A percentile compares a stretch with the other conserved stretches of the same genome.
Conservation (phyloP, 2,888 invertebrate species). For the Pollenia amentaria region DNA sequence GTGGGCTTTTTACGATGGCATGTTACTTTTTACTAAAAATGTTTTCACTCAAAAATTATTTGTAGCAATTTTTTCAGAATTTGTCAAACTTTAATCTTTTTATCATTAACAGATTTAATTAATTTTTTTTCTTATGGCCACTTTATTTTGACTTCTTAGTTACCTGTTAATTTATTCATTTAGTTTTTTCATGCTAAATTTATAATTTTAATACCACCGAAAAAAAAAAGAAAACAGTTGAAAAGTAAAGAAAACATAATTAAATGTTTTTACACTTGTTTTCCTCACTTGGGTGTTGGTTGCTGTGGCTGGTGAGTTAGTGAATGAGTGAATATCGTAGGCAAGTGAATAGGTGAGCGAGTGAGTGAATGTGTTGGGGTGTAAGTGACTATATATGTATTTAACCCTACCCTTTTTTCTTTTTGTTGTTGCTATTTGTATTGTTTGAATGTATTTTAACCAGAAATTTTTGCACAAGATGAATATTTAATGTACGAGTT, state of each 20-base stretch:
- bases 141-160: slow-evolving; percentile 43
- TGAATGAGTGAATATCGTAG: slow-evolving; percentile 10
- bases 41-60: too few species aligned
- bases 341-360: background rate
- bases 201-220: slow-evolving; percentile 34
- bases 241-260: slow-evolving; percentile 22
- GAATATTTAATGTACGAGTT: slow-evolving; percentile 73
- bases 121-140: slow-evolving; percentile 34
- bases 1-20: too few species aligned
- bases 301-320: slow-evolving; percentile 9
- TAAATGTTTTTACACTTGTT: slow-evolving; percentile 55
- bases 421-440: slow-evolving; percentile 13
- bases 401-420: slow-evolving; percentile 55
- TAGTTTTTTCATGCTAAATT: slow-evolving; percentile 31
- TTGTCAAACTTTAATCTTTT: too few species aligned
- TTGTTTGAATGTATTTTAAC: slow-evolving; percentile 33
- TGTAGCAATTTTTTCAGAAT: too few species aligned
- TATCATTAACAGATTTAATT: background rate
- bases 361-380: background rate
- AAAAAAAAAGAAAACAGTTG: slow-evolving; percentile 21
- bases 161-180: slow-evolving; percentile 65
- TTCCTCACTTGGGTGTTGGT: slow-evolving; percentile 43
- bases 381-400: slow-evolving; percentile 25
- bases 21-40: too few species aligned
- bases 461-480: slow-evolving; percentile 64